Evolutionary conservation across 23 tunicate species (phyloP), one percentile per base, ranked within the genome.

Genomic region (Oikopleura vanhoeffeni): DNA sequence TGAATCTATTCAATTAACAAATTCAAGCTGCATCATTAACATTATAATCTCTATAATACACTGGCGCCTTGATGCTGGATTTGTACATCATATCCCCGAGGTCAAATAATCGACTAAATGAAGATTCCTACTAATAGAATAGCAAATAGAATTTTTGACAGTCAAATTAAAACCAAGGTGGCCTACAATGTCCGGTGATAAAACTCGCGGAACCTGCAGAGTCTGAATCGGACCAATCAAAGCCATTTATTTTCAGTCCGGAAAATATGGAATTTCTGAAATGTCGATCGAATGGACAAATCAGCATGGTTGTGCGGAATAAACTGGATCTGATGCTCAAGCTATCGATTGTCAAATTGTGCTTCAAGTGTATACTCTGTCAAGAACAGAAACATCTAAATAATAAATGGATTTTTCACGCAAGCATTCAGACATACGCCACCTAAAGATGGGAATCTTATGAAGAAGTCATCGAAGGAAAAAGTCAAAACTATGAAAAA

Each of bases 161-260:
- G 84, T 83, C 76, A 95, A 92, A 95, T 90, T 85, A 95, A 95
- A 58, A 87, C 83, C 30, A 82, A 92, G 40, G 99, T 96, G 0
- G 99, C 96, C 0, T 95, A 95, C 83, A 95, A 95, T 57, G 87
- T 85, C n/a, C 82, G 99, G 99, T 40, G 99, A 90, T 84, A n/a
- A 0, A 0, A 1, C 86, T 85, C 32, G 41, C 67, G 57, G 38
- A 76, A 39, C 40, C 67, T 0, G 60, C 89, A 0, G 85, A 41
- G 8, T 76, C 41, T 40, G 57, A 85, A 28, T 86, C 89, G 84
- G 75, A 85, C 32, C 96, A 90, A 32, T 88, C 90, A 79, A 91
- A 41, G 91, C 91, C 91, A 91, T 94, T 57, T 40, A 41, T 27
- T 41, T 30, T 85, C 38, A 39, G 28, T 40, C 40, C 83, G 24